Evolutionary conservation across 1,140 invertebrate species (phyloP).

Genomic region (Cotesia vestalis): DNA sequence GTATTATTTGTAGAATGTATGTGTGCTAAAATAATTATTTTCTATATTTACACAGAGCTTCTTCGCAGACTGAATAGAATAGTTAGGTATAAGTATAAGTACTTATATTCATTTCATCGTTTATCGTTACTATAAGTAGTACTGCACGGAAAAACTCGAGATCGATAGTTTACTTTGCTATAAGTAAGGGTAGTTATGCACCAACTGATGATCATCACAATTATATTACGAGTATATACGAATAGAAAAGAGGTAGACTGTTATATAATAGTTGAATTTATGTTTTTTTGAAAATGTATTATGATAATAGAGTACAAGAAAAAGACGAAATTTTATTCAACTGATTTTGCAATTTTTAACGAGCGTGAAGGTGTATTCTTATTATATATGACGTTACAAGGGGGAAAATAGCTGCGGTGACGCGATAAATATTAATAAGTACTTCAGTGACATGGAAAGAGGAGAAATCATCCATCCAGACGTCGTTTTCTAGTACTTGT

Average conservation of each 20-base stretch:
- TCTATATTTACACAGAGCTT: neutral
- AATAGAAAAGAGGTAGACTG: no score
- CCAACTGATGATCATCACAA: no score
- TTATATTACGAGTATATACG: no score
- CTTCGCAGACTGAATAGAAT: neutral
- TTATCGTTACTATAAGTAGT: no score
- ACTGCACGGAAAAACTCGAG: no score
- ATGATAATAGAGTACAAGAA: no score
- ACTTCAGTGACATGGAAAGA: slow-evolving; percentile 19
- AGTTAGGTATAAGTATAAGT: no score
- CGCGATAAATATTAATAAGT: slow-evolving; percentile 19
- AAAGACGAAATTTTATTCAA: neutral
- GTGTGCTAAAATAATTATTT: neutral
- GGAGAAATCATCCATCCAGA: slow-evolving; percentile 1
- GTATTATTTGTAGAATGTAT: neutral
- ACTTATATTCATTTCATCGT: no score
- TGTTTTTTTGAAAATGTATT: no score
- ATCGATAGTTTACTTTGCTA: no score
- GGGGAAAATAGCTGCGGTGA: slow-evolving; percentile 3
- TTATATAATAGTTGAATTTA: no score
- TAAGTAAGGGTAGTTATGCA: no score
- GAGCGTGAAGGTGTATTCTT: neutral
- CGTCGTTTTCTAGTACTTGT: neutral
- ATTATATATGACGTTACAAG: neutral
- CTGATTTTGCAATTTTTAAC: slow-evolving; percentile 14